Evolutionary conservation across 2,797 vertebrate species (phyloP).

Genomic region (Scolopax rusticola): DNA sequence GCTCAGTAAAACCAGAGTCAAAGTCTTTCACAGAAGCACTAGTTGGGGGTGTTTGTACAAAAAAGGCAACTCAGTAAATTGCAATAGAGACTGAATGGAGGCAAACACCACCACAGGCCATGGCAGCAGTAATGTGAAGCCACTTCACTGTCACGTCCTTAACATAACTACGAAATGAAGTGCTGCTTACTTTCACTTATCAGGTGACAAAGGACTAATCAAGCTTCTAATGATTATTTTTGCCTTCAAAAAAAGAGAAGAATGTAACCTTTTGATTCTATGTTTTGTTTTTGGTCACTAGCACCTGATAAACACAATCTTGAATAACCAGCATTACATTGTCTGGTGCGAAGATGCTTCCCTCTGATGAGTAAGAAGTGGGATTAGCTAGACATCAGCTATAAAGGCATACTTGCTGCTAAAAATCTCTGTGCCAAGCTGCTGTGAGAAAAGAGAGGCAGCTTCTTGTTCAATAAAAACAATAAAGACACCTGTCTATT

Average conservation of each 20-base stretch:
- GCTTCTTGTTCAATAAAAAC: not conserved
- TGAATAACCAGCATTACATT: not conserved
- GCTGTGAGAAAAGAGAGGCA: not conserved
- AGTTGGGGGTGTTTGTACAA: not conserved
- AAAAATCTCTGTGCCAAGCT: not conserved
- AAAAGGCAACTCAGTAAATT: not conserved
- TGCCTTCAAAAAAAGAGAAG: not conserved
- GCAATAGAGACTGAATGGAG: not conserved
- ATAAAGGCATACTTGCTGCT: not conserved
- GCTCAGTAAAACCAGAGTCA: not conserved
- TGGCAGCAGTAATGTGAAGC: not conserved
- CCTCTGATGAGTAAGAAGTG: not conserved
- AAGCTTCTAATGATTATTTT: not conserved
- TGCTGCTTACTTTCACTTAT: not conserved
- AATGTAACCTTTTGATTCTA: not conserved
- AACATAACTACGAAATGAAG: not conserved
- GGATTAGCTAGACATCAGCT: not conserved
- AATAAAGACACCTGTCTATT: not conserved
- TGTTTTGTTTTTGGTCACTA: not conserved
- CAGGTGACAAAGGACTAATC: not conserved
- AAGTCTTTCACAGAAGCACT: not conserved
- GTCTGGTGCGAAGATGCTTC: not conserved
- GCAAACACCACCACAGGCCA: not conserved
- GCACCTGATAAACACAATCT: not conserved
- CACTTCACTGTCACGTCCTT: not conserved